phyloP scores from a whole-genome alignment of 2,113 vertebrate species.

The Notothenia rossii region DNA sequence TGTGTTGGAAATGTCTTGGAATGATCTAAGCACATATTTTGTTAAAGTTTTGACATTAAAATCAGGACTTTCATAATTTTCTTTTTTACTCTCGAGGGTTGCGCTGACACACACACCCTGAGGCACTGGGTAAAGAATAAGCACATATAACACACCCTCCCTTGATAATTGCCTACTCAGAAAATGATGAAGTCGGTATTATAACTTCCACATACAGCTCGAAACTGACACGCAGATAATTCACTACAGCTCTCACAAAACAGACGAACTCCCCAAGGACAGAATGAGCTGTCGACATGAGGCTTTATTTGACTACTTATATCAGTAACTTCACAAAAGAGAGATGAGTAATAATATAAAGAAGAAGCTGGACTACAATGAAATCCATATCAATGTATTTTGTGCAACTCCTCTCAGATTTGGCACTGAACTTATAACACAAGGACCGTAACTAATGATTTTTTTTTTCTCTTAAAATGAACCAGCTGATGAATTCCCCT shows the following conservation, averaged over 20 bases:
- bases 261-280: slow-evolving; percentile 62
- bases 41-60: slow-evolving; percentile 6
- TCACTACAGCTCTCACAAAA: slow-evolving; percentile 49
- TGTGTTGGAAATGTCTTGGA: not conserved
- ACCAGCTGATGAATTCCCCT: not conserved
- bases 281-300: slow-evolving; percentile 52
- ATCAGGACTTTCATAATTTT: slow-evolving; percentile 11
- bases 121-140: slow-evolving; percentile 13
- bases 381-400: too few species aligned
- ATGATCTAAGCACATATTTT: not conserved
- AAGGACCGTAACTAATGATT: not conserved
- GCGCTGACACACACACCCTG: slow-evolving; percentile 20
- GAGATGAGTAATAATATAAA: slow-evolving; percentile 5
- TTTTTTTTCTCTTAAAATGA: not conserved
- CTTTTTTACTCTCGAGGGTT: slow-evolving; percentile 4
- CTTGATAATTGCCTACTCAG: slow-evolving; percentile 28
- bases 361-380: not conserved
- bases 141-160: slow-evolving; percentile 45
- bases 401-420: too few species aligned
- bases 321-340: slow-evolving; percentile 11
- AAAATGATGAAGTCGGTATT: slow-evolving; percentile 41
- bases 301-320: slow-evolving; percentile 39
- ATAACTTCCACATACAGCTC: slow-evolving; percentile 45
- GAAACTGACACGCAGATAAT: slow-evolving; percentile 50
- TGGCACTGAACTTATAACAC: not conserved